Conservation (phyloP, 2,113 vertebrate species). For the Oncorhynchus kisutch region DNA sequence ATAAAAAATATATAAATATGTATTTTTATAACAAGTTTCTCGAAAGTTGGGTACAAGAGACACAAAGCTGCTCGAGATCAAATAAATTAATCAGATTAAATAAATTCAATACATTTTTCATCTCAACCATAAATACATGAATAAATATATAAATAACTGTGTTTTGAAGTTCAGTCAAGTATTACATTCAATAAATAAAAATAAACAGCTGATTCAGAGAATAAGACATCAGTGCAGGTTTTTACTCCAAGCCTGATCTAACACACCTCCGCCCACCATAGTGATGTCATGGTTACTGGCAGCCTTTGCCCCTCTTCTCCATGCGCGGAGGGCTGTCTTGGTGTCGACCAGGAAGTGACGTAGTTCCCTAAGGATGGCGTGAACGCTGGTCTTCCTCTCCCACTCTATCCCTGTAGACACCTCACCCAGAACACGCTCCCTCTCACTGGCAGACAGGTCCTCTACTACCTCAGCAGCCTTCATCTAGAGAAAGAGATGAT, state of each 20-base stretch:
- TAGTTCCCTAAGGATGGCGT: slow-evolving; percentile 75
- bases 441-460: slow-evolving; percentile 37
- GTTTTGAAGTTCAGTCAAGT: background rate
- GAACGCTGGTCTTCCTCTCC: slow-evolving; percentile 62
- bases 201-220: background rate
- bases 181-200: background rate
- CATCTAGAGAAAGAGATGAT: slow-evolving; percentile 60
- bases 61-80: background rate
- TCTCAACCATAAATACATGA: background rate
- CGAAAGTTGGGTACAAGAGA: background rate
- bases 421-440: slow-evolving; percentile 44
- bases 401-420: slow-evolving; percentile 55
- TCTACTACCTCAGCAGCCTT: slow-evolving; percentile 40
- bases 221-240: background rate
- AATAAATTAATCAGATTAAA: background rate
- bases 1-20: background rate
- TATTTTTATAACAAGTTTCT: background rate
- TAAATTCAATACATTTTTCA: background rate
- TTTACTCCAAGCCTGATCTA: background rate
- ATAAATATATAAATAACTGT: slow-evolving; percentile 3
- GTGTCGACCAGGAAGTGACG: slow-evolving; percentile 73
- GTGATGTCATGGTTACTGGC: background rate
- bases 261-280: background rate
- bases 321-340: slow-evolving; percentile 58
- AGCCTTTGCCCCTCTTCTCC: slow-evolving; percentile 4